Evolutionary conservation across 2,888 invertebrate genomes (phyloP).

Genomic region (Tiliacea aurago): DNA sequence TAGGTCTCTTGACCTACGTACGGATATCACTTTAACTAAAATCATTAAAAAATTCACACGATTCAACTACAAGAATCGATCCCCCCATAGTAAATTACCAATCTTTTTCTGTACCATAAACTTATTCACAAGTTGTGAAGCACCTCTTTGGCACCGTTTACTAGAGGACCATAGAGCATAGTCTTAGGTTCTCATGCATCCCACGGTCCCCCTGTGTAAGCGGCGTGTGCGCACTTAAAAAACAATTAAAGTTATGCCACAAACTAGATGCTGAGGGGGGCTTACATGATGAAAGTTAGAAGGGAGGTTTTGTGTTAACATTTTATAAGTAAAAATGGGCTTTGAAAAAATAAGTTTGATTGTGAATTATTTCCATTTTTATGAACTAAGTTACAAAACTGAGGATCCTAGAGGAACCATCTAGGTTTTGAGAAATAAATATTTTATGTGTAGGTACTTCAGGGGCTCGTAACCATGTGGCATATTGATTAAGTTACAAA

Average conservation of each 20-base stretch:
- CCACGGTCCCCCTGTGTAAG: slow-evolving; percentile 67
- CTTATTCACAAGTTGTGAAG: slow-evolving; percentile 62
- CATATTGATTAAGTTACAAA: neutral
- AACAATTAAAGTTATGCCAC: slow-evolving; percentile 88
- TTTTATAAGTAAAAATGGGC: slow-evolving; percentile 2
- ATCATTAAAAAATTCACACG: neutral
- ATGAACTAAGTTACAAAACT: neutral
- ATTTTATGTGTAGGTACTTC: no score
- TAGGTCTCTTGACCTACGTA: no score
- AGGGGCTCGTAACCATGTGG: no score
- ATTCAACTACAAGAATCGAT: neutral
- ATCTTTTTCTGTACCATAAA: slow-evolving; percentile 19
- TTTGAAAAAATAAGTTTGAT: neutral
- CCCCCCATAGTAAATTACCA: slow-evolving; percentile 5
- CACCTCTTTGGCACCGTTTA: slow-evolving; percentile 67
- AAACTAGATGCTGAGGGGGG: slow-evolving; percentile 66
- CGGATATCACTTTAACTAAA: neutral
- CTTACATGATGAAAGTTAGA: slow-evolving; percentile 68
- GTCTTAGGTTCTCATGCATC: slow-evolving; percentile 65
- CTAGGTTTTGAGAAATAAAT: neutral
- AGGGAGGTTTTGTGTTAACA: slow-evolving; percentile 1
- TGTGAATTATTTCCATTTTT: neutral
- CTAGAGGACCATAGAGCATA: slow-evolving; percentile 55
- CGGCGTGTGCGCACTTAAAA: slow-evolving; percentile 82
- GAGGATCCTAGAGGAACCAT: neutral